phyloP scores from a whole-genome alignment of 2,888 invertebrate genomes.

The Scotopteryx bipunctaria region DNA sequence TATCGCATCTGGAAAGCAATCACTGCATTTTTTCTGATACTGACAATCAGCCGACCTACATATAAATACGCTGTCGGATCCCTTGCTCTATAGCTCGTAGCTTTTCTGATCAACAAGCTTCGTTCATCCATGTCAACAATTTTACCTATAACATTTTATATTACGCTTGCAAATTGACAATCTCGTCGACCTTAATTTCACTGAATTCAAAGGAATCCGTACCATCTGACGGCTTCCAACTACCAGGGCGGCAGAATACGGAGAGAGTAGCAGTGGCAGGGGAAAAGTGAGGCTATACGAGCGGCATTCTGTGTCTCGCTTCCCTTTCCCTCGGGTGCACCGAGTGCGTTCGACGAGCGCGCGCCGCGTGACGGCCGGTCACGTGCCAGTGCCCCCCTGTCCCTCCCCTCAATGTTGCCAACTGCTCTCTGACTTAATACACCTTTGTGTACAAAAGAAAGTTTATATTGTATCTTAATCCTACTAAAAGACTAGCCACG shows the following conservation, averaged over 20 bases:
- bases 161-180: constrained; percentile 6
- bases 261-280: constrained; percentile 17
- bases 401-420: constrained; percentile 25
- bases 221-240: constrained; percentile 27
- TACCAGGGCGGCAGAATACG: constrained; percentile 31
- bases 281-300: constrained; percentile 24
- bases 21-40: constrained; percentile 31
- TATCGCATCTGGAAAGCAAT: constrained; percentile 42
- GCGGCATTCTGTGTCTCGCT: constrained; percentile 29
- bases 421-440: neutral
- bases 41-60: constrained; percentile 35
- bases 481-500: too few relatives aligned
- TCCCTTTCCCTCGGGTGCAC: constrained; percentile 44
- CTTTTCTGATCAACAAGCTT: constrained; percentile 1
- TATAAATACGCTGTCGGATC: constrained; percentile 30
- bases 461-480: neutral
- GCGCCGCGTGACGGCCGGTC: constrained; percentile 61
- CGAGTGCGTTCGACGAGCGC: constrained; percentile 48
- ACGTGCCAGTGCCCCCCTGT: constrained; percentile 48
- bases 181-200: constrained; percentile 18
- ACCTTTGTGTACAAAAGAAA: too few relatives aligned
- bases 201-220: constrained; percentile 31
- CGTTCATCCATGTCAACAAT: neutral
- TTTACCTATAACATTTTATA: neutral
- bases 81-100: constrained; percentile 10